Evolutionary conservation across 2,797 vertebrate species (phyloP), one percentile per base, ranked within the genome.

Genomic region (Chloroceryle inda): DNA sequence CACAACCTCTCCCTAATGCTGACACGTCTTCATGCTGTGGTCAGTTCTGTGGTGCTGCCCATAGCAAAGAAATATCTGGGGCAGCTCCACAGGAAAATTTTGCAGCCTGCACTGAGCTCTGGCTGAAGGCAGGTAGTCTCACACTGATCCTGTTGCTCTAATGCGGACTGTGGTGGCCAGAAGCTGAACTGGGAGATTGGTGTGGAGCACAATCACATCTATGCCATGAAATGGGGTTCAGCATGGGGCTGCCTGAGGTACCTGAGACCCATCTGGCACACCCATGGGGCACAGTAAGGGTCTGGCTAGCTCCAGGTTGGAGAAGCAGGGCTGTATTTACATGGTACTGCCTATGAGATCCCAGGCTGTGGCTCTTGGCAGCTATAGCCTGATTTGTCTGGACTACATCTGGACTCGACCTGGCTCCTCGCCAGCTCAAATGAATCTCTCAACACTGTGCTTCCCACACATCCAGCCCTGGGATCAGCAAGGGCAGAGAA

Each of bases 351-450:
- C 93, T 82, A 53, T 0, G 4, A 93, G 63, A n/a, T 93, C 84
- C 55, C 44, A 21, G 78, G 37, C 76, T 63, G 45, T 0, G 6
- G 49, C 47, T 95, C 63, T 92, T 95, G 88, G 95, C 88, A 93
- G 88, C 76, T 84, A 49, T 47, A 69, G 52, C 52, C 77, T 47
- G 44, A 76, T 97, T 93, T 93, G 92, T 92, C 93, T 96, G 92
- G 93, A 92, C 94, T 94, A 56, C 92, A 95, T 92, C 92, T 96
- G 94, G 92, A 87, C 90, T 94, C 1, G 4, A 73, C 59, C 74
- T 96, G 96, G 92, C 86, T 91, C 27, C 71, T 26, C 55, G 63
- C 94, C 95, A 96, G 76, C 59, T n/a, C 5, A 3, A 79, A 94
- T 82, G 90, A 94, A 91, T 96, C 93, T 96, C 82, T 97, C 94